Evolutionary conservation across 2,113 vertebrate genomes (phyloP).

Genomic region (Colaptes auratus): DNA sequence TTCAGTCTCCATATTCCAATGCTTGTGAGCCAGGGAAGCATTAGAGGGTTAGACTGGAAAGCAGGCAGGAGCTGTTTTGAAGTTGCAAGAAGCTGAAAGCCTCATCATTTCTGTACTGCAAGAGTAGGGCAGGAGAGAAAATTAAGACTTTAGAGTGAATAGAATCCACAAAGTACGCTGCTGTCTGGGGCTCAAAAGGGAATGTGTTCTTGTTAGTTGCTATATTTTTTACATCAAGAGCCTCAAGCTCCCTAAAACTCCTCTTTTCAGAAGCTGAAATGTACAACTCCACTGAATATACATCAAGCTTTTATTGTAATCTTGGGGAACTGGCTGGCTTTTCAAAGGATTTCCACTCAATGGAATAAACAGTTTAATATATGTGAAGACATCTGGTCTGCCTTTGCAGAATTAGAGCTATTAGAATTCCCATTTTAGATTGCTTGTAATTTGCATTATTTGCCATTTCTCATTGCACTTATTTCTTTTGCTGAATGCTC

Average conservation of each 20-base stretch:
- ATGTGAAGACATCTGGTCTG: conserved; percentile 23
- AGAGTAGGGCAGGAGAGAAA: background rate
- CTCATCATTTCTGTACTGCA: background rate
- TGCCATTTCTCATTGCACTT: background rate
- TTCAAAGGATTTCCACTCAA: conserved; percentile 37
- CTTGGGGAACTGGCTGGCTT: background rate
- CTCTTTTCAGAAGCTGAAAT: background rate
- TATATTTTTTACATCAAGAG: conserved; percentile 2
- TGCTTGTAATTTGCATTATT: conserved; percentile 24
- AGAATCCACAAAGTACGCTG: background rate
- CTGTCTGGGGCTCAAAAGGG: background rate
- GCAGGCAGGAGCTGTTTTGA: background rate
- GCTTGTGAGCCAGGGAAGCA: background rate
- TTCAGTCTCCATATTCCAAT: accelerated
- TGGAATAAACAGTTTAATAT: conserved; percentile 10
- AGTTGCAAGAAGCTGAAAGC: background rate
- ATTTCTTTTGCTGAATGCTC: conserved; percentile 17
- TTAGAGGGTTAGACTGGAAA: background rate
- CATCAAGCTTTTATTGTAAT: conserved; percentile 19
- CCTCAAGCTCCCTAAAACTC: background rate
- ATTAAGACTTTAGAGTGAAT: background rate
- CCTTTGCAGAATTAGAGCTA: background rate
- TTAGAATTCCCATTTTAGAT: background rate
- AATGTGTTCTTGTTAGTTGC: background rate
- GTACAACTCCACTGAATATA: background rate